Base-by-base conservation (phyloP, 1,140 invertebrate species). In the Cydia fagiglandana region DNA sequence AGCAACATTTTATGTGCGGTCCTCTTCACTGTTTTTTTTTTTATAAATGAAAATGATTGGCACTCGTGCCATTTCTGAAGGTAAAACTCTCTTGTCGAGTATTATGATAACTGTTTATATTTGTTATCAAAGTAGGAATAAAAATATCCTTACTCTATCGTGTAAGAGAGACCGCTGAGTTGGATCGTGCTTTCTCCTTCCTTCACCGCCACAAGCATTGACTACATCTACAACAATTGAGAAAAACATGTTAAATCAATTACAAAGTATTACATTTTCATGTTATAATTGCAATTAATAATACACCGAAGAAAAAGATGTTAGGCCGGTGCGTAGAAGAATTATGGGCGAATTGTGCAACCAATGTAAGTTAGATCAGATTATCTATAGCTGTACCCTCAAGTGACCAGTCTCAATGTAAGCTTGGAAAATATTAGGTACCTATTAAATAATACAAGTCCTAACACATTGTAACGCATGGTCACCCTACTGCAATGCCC, bases 181-280 rank as follows among this genome's bases (percentile, higher is more conserved):
- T 86, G 89, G 86, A 92, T 93, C 90, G 91, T 93, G 92, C 91
- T 91, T 85, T 80, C 91, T 91, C 89, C 91, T 92, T 91, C 91
- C 94, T 94, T 95, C 95, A 95, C 95, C 95, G 95, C 95, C 95
- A 96, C 94, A 95, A 95, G 95, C 95, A 96, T 94, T 96, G 95
- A 95, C 95, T 96, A 95, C 95, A 95, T 95, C 95, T 95, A 95
- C 94, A 95, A 95, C 94, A 94, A 94, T 93, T 93, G 90, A 93
- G 89, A 92, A 90, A 91, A 86, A 89, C 80, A 87, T 82, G 82
- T 88, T 86, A 92, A 88, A 81, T 79, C 20, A 61, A 61, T 61
- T 61, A 61, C 56, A 61, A 61, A 61, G 24, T 53, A 17, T 61
- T 61, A 61, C 56, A 61, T 61, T 61, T 61, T 61, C 56, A 61